These are phyloP conservation scores for Aphidius colemani DNA, from an alignment of 2,888 invertebrate genomes.

Conservation along the genomic window DNA sequence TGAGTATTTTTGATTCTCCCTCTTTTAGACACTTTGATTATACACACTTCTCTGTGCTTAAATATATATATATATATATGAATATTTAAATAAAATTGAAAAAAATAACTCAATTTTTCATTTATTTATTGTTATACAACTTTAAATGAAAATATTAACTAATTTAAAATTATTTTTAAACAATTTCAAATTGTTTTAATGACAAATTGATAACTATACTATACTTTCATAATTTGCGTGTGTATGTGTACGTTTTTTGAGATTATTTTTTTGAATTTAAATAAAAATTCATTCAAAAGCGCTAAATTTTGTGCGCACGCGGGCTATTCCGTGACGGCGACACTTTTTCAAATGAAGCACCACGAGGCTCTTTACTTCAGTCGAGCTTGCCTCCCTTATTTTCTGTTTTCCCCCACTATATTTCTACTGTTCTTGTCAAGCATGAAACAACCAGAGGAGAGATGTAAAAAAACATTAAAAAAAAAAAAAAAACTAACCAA, in stretches of 20 bases:
- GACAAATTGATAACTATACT: not conserved
- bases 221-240: not conserved
- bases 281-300: slow-evolving; percentile 41
- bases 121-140: too few relatives aligned
- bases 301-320: slow-evolving; percentile 29
- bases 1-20: not conserved
- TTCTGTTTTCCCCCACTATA: slow-evolving; percentile 29
- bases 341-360: slow-evolving; percentile 26
- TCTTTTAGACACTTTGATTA: too few relatives aligned
- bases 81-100: too few relatives aligned
- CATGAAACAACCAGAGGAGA: not conserved
- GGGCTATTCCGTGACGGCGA: slow-evolving; percentile 8
- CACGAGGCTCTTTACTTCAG: slow-evolving; percentile 17
- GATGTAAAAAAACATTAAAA: not conserved
- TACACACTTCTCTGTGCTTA: too few relatives aligned
- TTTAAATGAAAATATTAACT: not conserved
- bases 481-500: slow-evolving; percentile 8
- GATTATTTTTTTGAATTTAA: slow-evolving; percentile 19
- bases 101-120: too few relatives aligned
- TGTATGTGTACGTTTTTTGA: not conserved
- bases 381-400: slow-evolving; percentile 15
- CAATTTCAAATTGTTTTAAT: too few relatives aligned
- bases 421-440: not conserved
- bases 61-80: not conserved
- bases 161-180: too few relatives aligned